phyloP scores from a whole-genome alignment of 2,113 vertebrate genomes.

The Platysternon megacephalum region DNA sequence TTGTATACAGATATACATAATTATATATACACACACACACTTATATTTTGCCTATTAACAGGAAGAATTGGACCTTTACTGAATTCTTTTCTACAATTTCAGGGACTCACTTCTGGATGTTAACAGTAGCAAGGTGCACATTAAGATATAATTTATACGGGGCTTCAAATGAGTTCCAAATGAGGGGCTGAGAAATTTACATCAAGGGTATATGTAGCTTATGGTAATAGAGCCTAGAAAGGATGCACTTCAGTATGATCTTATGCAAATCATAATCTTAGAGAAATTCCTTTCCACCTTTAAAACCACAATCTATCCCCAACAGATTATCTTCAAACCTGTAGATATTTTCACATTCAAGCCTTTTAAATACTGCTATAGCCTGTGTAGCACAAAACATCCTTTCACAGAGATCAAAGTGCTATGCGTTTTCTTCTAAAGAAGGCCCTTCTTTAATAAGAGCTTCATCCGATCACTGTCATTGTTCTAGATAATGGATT shows the following conservation, averaged over 20 bases:
- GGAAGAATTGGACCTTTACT: not conserved
- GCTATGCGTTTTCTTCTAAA: conserved; percentile 48
- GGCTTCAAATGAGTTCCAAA: conserved; percentile 40
- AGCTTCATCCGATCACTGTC: conserved; percentile 78
- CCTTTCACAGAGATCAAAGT: conserved; percentile 36
- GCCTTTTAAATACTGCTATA: not conserved
- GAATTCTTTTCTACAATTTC: not conserved
- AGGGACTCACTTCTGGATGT: not conserved
- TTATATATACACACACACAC: not conserved
- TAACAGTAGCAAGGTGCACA: conserved; percentile 32
- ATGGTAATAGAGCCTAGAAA: not conserved
- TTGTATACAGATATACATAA: fast-evolving
- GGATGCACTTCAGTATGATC: not conserved
- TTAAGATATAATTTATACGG: not conserved
- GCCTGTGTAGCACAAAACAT: conserved; percentile 20
- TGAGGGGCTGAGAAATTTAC: not conserved
- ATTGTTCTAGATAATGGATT: conserved; percentile 83
- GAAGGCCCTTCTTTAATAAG: conserved; percentile 73
- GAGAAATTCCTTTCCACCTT: not conserved
- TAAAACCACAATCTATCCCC: not conserved
- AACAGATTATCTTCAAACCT: not conserved
- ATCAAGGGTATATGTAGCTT: not conserved
- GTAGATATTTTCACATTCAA: not conserved
- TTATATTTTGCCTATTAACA: not conserved
- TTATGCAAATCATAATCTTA: conserved; percentile 1